Evolutionary conservation across 2,797 vertebrate genomes (phyloP).

Genomic region (Pogonophryne albipinna): DNA sequence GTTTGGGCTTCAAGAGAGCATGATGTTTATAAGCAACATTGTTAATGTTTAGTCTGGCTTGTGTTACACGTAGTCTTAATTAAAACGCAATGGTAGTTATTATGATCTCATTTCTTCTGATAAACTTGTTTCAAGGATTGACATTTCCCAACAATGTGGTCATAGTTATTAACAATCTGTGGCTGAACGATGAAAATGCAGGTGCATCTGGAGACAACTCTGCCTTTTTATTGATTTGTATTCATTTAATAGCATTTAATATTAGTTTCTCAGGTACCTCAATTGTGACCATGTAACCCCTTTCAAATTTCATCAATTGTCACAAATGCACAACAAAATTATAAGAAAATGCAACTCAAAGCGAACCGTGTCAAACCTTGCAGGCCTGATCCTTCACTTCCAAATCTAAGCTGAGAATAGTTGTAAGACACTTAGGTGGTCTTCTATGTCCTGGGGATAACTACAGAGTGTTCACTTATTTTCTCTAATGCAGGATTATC

Average conservation of each 20-base stretch:
- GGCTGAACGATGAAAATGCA: slow-evolving; percentile 18
- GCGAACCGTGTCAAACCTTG: neutral
- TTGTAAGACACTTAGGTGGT: neutral
- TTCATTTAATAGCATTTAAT: neutral
- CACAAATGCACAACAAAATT: neutral
- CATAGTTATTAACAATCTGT: slow-evolving; percentile 25
- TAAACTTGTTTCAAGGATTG: slow-evolving; percentile 42
- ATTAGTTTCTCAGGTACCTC: neutral
- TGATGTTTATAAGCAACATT: slow-evolving; percentile 52
- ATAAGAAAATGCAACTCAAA: neutral
- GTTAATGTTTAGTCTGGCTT: slow-evolving; percentile 71
- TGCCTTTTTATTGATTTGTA: neutral
- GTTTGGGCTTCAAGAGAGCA: slow-evolving; percentile 64
- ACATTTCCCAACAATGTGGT: slow-evolving; percentile 29
- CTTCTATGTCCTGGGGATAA: neutral
- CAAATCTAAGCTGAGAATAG: neutral
- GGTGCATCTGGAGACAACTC: slow-evolving; percentile 16
- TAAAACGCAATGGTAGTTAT: slow-evolving; percentile 46
- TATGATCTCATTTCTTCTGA: slow-evolving; percentile 54
- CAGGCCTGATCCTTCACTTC: neutral
- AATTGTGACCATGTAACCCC: neutral
- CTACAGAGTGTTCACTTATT: neutral
- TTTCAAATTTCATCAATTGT: neutral
- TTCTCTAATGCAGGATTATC: neutral
- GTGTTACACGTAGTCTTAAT: slow-evolving; percentile 57